Conservation (phyloP, 2,113 vertebrate genomes). For the Notarius quadriscutis region DNA sequence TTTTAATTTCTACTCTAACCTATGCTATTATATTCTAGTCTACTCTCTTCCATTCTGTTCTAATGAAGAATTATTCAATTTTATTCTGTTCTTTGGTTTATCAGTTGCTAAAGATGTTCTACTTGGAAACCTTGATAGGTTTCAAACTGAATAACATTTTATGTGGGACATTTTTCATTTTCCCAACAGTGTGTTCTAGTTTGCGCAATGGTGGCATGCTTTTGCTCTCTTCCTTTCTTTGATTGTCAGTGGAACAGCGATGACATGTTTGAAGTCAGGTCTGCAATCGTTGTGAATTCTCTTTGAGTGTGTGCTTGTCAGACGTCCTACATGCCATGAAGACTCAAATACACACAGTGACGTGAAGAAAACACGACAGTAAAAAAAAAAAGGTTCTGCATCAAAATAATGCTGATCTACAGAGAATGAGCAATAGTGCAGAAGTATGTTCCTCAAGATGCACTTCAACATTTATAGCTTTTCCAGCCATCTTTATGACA, state of each 20-base stretch:
- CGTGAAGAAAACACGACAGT: not conserved
- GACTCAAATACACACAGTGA: not conserved
- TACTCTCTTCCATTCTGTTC: not conserved
- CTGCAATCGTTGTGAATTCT: constrained; percentile 28
- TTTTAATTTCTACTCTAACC: not conserved
- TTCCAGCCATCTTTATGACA: not conserved
- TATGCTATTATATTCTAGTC: not conserved
- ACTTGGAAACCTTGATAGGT: not conserved
- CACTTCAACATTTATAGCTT: too few species aligned
- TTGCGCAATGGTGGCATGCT: not conserved
- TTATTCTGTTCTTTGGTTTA: not conserved
- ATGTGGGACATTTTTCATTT: not conserved
- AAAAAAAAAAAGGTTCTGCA: not conserved
- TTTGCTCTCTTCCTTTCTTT: not conserved
- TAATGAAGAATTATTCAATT: not conserved
- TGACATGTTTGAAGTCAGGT: constrained; percentile 23
- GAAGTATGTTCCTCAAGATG: not conserved
- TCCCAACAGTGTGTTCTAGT: not conserved
- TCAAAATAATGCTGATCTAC: not conserved
- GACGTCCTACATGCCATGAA: not conserved
- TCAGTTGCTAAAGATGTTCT: not conserved
- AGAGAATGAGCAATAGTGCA: not conserved
- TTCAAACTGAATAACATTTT: not conserved
- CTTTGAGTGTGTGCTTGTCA: constrained; percentile 32
- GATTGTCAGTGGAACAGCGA: not conserved